Conservation (phyloP, 2,888 invertebrate genomes). For the Polydrusus cervinus region DNA sequence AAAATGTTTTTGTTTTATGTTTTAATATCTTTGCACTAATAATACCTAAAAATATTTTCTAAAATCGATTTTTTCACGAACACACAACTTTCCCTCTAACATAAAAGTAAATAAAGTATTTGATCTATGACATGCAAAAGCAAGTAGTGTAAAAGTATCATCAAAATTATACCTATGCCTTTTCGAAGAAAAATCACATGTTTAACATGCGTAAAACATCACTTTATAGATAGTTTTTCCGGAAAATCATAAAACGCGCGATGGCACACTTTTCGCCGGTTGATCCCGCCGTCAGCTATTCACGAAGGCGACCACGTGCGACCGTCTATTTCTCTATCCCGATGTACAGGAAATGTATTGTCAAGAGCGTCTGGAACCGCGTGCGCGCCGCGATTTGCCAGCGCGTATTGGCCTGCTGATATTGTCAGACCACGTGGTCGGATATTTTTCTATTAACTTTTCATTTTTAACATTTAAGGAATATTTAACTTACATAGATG, state of each 20-base stretch:
- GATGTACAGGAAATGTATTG: slow-evolving; percentile 45
- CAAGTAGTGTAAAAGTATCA: neutral
- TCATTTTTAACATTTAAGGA: neutral
- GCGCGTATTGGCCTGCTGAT: slow-evolving; percentile 27
- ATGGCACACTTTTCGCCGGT: slow-evolving; percentile 16
- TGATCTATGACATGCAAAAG: slow-evolving; percentile 9
- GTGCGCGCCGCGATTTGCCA: slow-evolving; percentile 20
- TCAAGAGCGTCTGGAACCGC: slow-evolving; percentile 24
- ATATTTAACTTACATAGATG: no score
- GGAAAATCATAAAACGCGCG: slow-evolving; percentile 5
- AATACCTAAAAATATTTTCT: no score
- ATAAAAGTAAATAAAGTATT: neutral
- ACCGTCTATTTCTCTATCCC: slow-evolving; percentile 41
- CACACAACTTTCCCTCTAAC: no score
- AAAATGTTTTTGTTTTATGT: no score
- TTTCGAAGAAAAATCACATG: slow-evolving; percentile 33
- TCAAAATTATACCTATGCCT: slow-evolving; percentile 26
- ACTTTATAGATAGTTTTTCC: neutral
- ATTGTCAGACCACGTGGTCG: slow-evolving; percentile 33
- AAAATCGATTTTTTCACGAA: no score
- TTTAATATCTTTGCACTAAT: no score
- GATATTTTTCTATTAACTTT: neutral
- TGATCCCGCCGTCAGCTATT: slow-evolving; percentile 15
- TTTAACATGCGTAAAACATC: slow-evolving; percentile 32
- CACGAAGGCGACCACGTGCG: slow-evolving; percentile 37